phyloP scores from a whole-genome alignment of 37 sponge, comb jelly and placozoan genomes.

The Axinella damicornis region DNA sequence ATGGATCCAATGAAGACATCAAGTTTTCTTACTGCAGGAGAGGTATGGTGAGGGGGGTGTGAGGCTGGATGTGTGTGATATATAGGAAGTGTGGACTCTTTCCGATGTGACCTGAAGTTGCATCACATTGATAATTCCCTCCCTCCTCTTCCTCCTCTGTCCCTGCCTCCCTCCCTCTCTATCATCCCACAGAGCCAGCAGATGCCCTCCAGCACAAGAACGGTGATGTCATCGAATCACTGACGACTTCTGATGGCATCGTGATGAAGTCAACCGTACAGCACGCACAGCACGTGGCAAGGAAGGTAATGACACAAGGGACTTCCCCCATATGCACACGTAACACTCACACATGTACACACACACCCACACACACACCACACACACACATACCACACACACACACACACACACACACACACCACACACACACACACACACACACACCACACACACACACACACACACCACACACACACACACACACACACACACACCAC shows the following conservation, averaged over 20 bases:
- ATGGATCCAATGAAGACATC: slow-evolving; percentile 7
- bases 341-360: no score
- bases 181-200: neutral
- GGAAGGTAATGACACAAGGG: neutral
- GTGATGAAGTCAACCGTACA: slow-evolving; percentile 25
- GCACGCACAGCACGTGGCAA: neutral
- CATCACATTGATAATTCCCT: no score
- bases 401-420: no score
- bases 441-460: neutral
- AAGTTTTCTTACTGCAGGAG: slow-evolving; percentile 31
- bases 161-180: neutral
- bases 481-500: no score
- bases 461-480: no score
- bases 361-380: no score
- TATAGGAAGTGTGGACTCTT: no score
- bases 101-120: neutral
- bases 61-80: neutral
- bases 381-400: no score
- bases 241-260: neutral
- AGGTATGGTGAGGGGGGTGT: neutral
- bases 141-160: neutral
- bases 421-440: slow-evolving; percentile 23
- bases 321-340: no score
- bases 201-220: neutral
- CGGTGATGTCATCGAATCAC: slow-evolving; percentile 11